These are phyloP conservation scores for Panopea generosa DNA, from an alignment of 2,888 invertebrate genomes.

Conservation along the genomic window DNA sequence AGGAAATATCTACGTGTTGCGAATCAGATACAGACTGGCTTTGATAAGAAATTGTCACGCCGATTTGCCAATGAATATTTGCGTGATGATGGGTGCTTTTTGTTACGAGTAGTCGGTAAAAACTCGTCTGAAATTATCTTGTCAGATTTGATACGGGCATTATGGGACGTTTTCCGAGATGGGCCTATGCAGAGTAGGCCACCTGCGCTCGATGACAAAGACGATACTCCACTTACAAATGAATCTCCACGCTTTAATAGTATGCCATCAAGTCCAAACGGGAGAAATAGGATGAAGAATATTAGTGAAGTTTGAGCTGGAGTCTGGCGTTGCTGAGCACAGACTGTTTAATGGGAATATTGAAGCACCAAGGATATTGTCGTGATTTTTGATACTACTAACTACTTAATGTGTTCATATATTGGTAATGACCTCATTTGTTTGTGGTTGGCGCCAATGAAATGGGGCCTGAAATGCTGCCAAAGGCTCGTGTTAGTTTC, in stretches of 20 bases:
- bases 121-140: constrained; percentile 70
- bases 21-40: constrained; percentile 54
- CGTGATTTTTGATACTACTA: too few relatives aligned
- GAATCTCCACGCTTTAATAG: not conserved
- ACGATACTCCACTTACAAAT: constrained; percentile 15
- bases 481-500: too few relatives aligned
- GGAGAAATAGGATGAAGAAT: constrained; percentile 14
- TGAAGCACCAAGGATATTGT: too few relatives aligned
- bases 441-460: too few relatives aligned
- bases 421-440: too few relatives aligned
- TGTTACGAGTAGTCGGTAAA: constrained; percentile 71
- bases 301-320: constrained; percentile 26
- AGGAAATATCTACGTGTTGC: constrained; percentile 66
- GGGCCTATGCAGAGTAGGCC: constrained; percentile 30
- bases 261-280: not conserved
- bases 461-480: too few relatives aligned
- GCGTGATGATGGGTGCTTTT: constrained; percentile 72
- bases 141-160: constrained; percentile 61
- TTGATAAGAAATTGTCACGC: constrained; percentile 69
- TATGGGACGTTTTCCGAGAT: constrained; percentile 69
- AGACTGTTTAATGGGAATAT: too few relatives aligned
- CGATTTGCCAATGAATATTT: constrained; percentile 71
- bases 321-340: too few relatives aligned
- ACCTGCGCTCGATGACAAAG: constrained; percentile 3
- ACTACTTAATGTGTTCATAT: too few relatives aligned